phyloP scores from a whole-genome alignment of 2,888 invertebrate genomes.

The Erebia palarica region DNA sequence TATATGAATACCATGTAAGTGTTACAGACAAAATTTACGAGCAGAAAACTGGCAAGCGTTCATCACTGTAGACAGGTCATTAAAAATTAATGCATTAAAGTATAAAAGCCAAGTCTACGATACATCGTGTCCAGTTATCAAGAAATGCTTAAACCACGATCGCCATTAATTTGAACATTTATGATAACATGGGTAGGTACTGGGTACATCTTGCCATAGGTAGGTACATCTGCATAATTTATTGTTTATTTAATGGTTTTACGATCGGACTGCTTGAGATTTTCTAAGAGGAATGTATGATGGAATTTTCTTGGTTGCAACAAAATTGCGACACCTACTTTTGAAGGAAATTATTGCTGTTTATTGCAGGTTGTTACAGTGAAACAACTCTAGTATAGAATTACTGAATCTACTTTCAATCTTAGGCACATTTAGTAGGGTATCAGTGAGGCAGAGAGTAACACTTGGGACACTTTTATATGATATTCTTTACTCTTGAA shows the following conservation, averaged over 20 bases:
- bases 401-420: constrained; percentile 58
- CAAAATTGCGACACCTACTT: constrained; percentile 60
- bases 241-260: constrained; percentile 19
- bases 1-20: constrained; percentile 16
- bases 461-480: not conserved
- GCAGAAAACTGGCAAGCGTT: constrained; percentile 22
- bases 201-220: constrained; percentile 19
- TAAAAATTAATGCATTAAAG: constrained; percentile 23
- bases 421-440: constrained; percentile 41
- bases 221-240: constrained; percentile 27
- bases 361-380: constrained; percentile 52
- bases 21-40: constrained; percentile 12
- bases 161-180: constrained; percentile 28
- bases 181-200: constrained; percentile 14
- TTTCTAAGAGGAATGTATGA: constrained; percentile 28
- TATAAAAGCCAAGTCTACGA: constrained; percentile 16
- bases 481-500: no score
- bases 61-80: constrained; percentile 21
- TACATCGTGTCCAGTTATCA: constrained; percentile 8
- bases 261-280: constrained; percentile 16
- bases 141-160: constrained; percentile 30
- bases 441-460: constrained; percentile 19
- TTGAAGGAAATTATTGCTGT: constrained; percentile 59
- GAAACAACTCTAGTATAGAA: constrained; percentile 50
- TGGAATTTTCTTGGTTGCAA: constrained; percentile 35